phyloP scores from a whole-genome alignment of 2,113 vertebrate species.

The Choloepus hoffmanni region DNA sequence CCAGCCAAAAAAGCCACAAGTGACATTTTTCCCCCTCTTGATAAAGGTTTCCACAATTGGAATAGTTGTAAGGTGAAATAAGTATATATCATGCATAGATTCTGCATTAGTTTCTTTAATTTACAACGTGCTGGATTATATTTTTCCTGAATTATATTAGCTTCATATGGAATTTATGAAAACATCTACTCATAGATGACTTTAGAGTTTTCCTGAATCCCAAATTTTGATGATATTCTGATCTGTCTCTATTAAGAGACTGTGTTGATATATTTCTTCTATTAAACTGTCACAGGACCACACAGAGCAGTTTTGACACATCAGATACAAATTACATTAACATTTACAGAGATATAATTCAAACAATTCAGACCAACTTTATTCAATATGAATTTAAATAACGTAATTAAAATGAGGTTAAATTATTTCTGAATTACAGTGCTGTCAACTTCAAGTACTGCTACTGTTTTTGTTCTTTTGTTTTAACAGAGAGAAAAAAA shows the following conservation, averaged over 20 bases:
- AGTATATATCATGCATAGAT: not conserved
- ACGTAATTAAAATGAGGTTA: not conserved
- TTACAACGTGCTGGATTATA: not conserved
- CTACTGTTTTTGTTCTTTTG: not conserved
- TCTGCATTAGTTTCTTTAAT: not conserved
- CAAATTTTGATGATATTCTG: not conserved
- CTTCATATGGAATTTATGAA: not conserved
- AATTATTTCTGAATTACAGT: not conserved
- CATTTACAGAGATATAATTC: not conserved
- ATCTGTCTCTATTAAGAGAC: not conserved
- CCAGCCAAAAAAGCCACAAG: not conserved
- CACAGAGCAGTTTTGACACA: not conserved
- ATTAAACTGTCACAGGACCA: not conserved
- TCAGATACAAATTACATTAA: not conserved
- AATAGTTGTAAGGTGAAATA: fast-evolving
- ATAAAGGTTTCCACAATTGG: not conserved
- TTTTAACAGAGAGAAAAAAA: not conserved
- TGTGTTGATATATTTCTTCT: not conserved
- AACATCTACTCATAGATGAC: not conserved
- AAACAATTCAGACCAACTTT: not conserved
- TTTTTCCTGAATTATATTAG: not conserved
- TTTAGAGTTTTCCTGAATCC: not conserved
- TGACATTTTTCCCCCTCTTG: not conserved
- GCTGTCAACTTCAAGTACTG: not conserved
- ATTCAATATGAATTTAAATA: not conserved